These are phyloP conservation scores for Drosophila pseudotakahashii DNA, from an alignment of 2,888 invertebrate genomes.

Conservation along the genomic window DNA sequence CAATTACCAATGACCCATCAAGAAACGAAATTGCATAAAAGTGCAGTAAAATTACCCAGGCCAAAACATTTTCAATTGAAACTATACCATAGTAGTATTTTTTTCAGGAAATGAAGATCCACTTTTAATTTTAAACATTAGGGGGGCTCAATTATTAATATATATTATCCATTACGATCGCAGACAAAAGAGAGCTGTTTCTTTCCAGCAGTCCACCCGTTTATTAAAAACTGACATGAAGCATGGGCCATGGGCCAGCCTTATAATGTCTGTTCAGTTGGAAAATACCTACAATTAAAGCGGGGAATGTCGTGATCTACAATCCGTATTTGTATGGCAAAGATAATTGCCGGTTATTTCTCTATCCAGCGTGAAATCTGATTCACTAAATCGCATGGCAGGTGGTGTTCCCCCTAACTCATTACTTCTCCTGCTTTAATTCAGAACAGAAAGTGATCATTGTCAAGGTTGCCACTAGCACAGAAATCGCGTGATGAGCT, in stretches of 20 bases:
- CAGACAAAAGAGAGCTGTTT: conserved; percentile 28
- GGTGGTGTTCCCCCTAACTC: conserved; percentile 13
- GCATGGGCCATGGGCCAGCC: conserved; percentile 41
- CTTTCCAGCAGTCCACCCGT: neutral
- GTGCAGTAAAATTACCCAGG: neutral
- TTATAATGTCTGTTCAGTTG: conserved; percentile 32
- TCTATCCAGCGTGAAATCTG: conserved; percentile 46
- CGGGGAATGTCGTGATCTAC: conserved; percentile 38
- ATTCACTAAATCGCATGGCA: conserved; percentile 34
- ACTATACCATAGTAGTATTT: conserved; percentile 1
- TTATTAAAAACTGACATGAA: conserved; percentile 38
- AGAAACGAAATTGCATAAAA: conserved; percentile 15
- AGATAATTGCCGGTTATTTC: conserved; percentile 21
- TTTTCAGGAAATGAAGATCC: conserved; percentile 13
- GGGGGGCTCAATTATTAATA: neutral
- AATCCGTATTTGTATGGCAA: conserved; percentile 2
- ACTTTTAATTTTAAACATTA: conserved; percentile 8
- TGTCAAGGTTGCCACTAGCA: conserved; percentile 36
- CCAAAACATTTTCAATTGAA: neutral
- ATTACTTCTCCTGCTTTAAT: neutral
- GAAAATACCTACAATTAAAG: conserved; percentile 56
- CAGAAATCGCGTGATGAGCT: conserved; percentile 32
- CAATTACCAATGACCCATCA: conserved; percentile 30
- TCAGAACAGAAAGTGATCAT: conserved; percentile 6
- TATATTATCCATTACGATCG: neutral